Conservation (phyloP, 2,113 vertebrate genomes). For the Hemichromis elongatus region DNA sequence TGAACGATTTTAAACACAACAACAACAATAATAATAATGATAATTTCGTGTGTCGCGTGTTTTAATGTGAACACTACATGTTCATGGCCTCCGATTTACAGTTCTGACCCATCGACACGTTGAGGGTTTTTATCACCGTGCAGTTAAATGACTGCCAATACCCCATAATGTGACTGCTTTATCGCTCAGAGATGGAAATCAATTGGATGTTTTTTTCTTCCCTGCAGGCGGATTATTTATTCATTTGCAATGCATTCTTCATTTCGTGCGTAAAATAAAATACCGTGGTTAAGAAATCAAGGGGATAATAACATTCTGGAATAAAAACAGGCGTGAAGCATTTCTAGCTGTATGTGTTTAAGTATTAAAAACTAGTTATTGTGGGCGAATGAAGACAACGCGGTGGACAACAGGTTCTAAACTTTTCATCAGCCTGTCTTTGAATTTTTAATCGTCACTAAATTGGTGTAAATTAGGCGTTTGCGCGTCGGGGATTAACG, state of each 20-base stretch:
- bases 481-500: constrained; percentile 28
- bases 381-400: background rate
- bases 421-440: background rate
- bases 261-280: background rate
- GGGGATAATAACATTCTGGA: background rate
- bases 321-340: background rate
- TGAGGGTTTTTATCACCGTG: constrained; percentile 6
- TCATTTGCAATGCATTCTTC: background rate
- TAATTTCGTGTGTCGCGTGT: background rate
- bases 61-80: background rate
- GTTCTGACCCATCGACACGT: constrained; percentile 25
- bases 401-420: background rate
- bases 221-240: background rate
- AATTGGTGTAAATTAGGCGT: background rate
- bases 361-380: background rate
- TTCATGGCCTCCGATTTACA: background rate
- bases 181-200: constrained; percentile 25
- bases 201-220: background rate
- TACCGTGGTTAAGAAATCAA: background rate
- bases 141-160: constrained; percentile 44
- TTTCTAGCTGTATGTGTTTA: background rate
- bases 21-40: background rate
- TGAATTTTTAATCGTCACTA: background rate
- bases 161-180: background rate
- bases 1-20: background rate